Percentiles rank a stretch among this genome's conserved stretches.
These are phyloP conservation scores for Congeria kusceri DNA, from an alignment of 2,888 invertebrate species.

Conservation along the genomic window DNA sequence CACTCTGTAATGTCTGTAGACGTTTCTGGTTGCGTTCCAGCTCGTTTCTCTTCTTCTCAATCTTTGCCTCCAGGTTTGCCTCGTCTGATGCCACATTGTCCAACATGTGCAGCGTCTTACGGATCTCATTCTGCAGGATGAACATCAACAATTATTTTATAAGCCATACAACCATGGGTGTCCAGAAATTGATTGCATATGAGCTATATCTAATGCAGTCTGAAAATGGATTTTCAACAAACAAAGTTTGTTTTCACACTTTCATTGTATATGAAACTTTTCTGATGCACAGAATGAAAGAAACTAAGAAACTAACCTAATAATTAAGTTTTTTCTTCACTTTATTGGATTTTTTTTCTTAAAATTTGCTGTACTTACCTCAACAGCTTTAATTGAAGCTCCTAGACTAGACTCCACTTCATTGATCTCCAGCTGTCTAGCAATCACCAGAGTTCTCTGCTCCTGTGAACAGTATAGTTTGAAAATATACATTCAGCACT, in stretches of 20 bases:
- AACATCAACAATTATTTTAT: no score
- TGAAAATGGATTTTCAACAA: no score
- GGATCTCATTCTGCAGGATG: slow-evolving; percentile 88
- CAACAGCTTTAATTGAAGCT: slow-evolving; percentile 90
- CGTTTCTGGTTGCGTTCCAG: slow-evolving; percentile 97
- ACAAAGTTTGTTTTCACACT: no score
- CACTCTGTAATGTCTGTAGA: slow-evolving; percentile 96
- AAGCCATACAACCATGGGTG: no score
- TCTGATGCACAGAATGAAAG: background rate
- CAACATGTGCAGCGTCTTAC: slow-evolving; percentile 90
- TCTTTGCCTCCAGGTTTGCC: slow-evolving; percentile 94
- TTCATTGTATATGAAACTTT: background rate
- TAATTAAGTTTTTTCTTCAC: no score
- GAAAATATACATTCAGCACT: no score
- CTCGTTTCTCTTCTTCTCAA: slow-evolving; percentile 95
- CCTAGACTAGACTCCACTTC: slow-evolving; percentile 93
- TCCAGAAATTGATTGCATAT: no score
- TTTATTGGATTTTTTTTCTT: background rate
- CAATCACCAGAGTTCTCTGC: slow-evolving; percentile 92
- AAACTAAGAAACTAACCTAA: background rate
- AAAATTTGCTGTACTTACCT: slow-evolving; percentile 82
- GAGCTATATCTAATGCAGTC: no score
- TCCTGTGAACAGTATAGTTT: slow-evolving; percentile 86
- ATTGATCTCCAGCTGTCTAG: slow-evolving; percentile 92
- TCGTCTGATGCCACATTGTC: slow-evolving; percentile 95